These are phyloP conservation scores for Falco cherrug DNA, from an alignment of 2,797 vertebrate genomes.

Conservation along the genomic window DNA sequence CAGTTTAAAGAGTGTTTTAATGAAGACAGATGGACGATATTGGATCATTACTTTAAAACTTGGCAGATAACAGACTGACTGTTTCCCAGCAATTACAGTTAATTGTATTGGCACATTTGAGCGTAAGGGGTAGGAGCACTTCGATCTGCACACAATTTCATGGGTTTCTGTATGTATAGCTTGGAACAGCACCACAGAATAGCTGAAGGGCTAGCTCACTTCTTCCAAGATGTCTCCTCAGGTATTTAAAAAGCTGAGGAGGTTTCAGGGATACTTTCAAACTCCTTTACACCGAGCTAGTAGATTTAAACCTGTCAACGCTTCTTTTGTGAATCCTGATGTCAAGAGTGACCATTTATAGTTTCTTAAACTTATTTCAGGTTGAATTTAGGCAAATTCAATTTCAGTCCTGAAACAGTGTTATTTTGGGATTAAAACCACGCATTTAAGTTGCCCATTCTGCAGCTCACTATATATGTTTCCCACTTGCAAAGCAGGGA, in stretches of 20 bases:
- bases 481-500: neutral
- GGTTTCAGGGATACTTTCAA: neutral
- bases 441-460: accelerated
- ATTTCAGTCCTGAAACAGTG: neutral
- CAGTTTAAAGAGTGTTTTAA: conserved; percentile 28
- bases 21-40: conserved; percentile 51
- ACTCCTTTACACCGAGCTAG: neutral
- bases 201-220: neutral
- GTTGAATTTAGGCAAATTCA: neutral
- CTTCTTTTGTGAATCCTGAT: neutral
- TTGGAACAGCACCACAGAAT: neutral
- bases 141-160: neutral
- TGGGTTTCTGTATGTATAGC: neutral
- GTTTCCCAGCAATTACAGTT: conserved; percentile 57
- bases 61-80: conserved; percentile 49
- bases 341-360: neutral
- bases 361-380: neutral
- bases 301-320: neutral
- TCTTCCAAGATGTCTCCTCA: neutral
- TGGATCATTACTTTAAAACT: conserved; percentile 37
- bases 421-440: neutral
- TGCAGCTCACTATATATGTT: neutral
- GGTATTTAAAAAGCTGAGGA: neutral
- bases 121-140: neutral
- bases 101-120: conserved; percentile 28